Evolutionary conservation across 2,113 vertebrate species (phyloP).

Genomic region (Tauraco erythrolophus): DNA sequence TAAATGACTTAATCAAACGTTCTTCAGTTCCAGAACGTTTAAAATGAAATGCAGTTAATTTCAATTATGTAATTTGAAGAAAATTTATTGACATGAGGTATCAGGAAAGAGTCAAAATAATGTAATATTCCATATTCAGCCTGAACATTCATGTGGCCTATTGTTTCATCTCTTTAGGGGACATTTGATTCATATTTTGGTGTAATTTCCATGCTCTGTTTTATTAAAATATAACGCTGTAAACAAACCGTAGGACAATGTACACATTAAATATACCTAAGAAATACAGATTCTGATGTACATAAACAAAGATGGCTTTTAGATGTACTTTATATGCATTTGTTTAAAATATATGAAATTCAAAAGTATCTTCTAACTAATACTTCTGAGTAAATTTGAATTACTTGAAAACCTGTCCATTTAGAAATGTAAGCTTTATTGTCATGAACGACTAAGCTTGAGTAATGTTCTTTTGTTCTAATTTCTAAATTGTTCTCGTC

Average conservation of each 20-base stretch:
- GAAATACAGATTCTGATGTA: background rate
- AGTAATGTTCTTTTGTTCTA: background rate
- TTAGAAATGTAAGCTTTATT: background rate
- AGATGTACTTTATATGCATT: background rate
- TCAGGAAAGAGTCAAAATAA: background rate
- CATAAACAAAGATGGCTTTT: background rate
- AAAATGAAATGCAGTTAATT: background rate
- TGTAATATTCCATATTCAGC: background rate
- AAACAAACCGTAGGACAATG: background rate
- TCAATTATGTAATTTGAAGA: background rate
- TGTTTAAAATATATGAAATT: background rate
- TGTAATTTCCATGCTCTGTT: no score
- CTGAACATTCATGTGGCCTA: background rate
- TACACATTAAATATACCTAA: background rate
- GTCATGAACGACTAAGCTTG: background rate
- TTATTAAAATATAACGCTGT: no score
- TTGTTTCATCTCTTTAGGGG: background rate
- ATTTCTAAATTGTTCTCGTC: background rate
- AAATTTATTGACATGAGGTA: background rate
- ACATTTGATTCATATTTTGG: background rate
- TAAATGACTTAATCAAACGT: rapidly evolving
- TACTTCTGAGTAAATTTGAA: background rate
- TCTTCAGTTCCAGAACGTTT: background rate
- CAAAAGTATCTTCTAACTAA: background rate
- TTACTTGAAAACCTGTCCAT: background rate